Evolutionary conservation across 2,888 invertebrate species (phyloP), one percentile per base, ranked within the genome.

Genomic region (Nesidiocoris tenuis): DNA sequence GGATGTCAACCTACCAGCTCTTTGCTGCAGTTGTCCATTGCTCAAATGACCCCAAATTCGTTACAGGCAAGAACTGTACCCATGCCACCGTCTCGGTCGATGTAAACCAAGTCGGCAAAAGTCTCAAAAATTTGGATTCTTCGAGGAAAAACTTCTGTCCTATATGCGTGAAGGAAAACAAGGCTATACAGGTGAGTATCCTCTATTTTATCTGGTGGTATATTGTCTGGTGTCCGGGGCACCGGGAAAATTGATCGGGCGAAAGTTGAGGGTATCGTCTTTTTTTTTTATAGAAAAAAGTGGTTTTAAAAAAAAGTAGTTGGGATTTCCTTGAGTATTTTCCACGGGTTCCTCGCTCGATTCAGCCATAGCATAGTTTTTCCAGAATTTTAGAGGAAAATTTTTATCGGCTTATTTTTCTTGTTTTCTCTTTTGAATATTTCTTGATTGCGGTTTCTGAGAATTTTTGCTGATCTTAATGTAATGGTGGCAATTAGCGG

Each of bases 101-200:
- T 63, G 25, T 39, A 1, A 72, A 61, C 54, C 72, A 72, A 19
- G 72, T 72, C n/a, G 54, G 7, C 12, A 72, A 72, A 72, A 39
- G 72, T 3, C 55, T 72, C 1, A 72, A 72, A 39, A 72, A 72
- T 22, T 21, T 25, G 2, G 72, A 72, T 7, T 21, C 54, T n/a
- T 19, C 61, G 16, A 72, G 25, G 63, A 72, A 72, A 54, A 72
- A 72, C n/a, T 72, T 56, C 21, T 72, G 72, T 16, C 22, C 39
- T 7, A 61, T 72, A 3, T 72, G 72, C 21, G 19, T 72, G 19
- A 72, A 72, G 23, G 72, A 61, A 54, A 72, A 61, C n/a, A 61
- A 39, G 54, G 22, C 21, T 12, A 39, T 72, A 9, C 23, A 72
- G 72, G 72, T 72, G 19, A 59, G 3, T n/a, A 22, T n/a, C n/a